phyloP scores from a whole-genome alignment of 1,140 invertebrate species.

The Piezodorus guildinii region DNA sequence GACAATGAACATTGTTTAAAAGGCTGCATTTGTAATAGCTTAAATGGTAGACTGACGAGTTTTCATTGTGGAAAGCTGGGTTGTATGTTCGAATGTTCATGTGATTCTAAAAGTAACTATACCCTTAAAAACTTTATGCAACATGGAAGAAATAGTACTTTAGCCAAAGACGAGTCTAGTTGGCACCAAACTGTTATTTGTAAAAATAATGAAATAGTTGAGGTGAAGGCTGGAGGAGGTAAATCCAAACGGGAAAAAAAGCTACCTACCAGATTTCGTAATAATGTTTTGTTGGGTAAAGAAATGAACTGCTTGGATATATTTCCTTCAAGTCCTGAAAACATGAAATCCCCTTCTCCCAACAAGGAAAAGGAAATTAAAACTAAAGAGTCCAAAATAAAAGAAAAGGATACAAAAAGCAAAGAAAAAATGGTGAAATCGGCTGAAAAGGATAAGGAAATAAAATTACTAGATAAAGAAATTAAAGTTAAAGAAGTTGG shows the following conservation, averaged over 20 bases:
- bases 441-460: not conserved
- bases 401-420: not conserved
- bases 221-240: not conserved
- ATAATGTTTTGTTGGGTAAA: conserved; percentile 7
- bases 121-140: not conserved
- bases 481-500: too few relatives aligned
- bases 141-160: not conserved
- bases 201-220: not conserved
- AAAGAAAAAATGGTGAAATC: not conserved
- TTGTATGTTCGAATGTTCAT: conserved; percentile 3
- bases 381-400: not conserved
- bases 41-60: not conserved
- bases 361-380: not conserved
- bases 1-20: not conserved
- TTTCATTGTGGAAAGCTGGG: not conserved
- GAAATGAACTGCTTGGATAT: not conserved
- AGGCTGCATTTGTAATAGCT: not conserved
- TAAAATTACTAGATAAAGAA: not conserved
- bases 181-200: conserved; percentile 6
- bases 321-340: not conserved
- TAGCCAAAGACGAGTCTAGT: not conserved
- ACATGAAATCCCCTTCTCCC: not conserved
- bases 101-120: not conserved
- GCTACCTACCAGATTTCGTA: not conserved
- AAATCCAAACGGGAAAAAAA: conserved; percentile 9